A percentile compares a stretch with the other conserved stretches of the same genome.
Conservation (phyloP, 2,888 invertebrate genomes). For the Andrena bicolor region DNA sequence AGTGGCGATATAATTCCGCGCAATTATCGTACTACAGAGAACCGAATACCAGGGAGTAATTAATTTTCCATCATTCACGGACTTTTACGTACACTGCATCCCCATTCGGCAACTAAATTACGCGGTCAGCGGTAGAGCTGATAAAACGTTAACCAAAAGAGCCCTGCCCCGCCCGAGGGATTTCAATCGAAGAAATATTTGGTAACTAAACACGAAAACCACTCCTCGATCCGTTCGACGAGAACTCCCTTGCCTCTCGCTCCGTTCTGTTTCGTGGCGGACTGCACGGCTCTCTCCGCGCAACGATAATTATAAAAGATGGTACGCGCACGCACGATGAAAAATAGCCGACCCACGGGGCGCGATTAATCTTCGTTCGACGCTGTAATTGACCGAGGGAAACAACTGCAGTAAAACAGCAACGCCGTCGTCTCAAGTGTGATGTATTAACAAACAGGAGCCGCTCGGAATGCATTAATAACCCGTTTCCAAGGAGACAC, state of each 20-base stretch:
- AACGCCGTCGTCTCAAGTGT: slow-evolving; percentile 29
- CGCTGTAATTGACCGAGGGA: slow-evolving; percentile 42
- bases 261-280: not conserved
- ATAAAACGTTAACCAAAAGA: not conserved
- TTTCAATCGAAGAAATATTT: not conserved
- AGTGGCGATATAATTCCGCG: not conserved
- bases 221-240: not conserved
- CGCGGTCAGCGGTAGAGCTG: too few relatives aligned
- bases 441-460: slow-evolving; percentile 44
- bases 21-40: not conserved
- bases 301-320: slow-evolving; percentile 38
- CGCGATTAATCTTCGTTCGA: slow-evolving; percentile 52
- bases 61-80: slow-evolving; percentile 15
- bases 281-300: not conserved
- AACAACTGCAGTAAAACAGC: slow-evolving; percentile 36
- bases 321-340: slow-evolving; percentile 20
- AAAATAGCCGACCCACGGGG: slow-evolving; percentile 26
- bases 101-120: too few relatives aligned
- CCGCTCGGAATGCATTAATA: slow-evolving; percentile 23
- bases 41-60: slow-evolving; percentile 20
- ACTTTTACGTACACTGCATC: not conserved
- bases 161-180: not conserved
- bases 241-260: not conserved
- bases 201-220: not conserved
- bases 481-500: not conserved